These are phyloP conservation scores for Heliconius ismenius DNA, from an alignment of 2,888 invertebrate species.

Conservation along the genomic window DNA sequence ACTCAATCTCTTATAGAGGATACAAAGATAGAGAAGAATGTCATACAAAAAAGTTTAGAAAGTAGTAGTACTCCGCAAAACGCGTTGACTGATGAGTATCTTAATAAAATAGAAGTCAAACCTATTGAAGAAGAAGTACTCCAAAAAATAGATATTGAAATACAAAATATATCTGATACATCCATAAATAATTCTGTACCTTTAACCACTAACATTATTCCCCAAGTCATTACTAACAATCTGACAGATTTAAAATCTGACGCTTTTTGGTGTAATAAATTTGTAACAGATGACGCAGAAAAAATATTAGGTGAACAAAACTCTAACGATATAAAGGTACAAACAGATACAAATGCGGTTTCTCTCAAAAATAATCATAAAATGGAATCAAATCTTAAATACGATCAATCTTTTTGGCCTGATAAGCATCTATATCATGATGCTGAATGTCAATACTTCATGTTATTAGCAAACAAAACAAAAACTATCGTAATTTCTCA, in stretches of 20 bases:
- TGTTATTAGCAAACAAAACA: constrained; percentile 74
- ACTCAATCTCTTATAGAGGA: constrained; percentile 61
- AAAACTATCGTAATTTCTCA: constrained; percentile 57
- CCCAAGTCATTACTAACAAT: constrained; percentile 58
- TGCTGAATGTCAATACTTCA: constrained; percentile 84
- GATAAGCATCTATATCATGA: constrained; percentile 84
- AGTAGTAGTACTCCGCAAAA: constrained; percentile 48
- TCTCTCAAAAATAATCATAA: constrained; percentile 29
- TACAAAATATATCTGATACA: constrained; percentile 16
- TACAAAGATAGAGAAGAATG: constrained; percentile 2
- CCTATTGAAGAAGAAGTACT: neutral
- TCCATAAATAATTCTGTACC: constrained; percentile 31
- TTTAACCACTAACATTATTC: constrained; percentile 57
- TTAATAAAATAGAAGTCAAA: neutral
- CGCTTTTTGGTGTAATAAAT: constrained; percentile 83
- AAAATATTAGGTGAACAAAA: constrained; percentile 40
- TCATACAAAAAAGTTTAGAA: neutral
- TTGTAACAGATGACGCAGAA: constrained; percentile 47
- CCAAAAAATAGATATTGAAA: neutral
- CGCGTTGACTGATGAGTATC: constrained; percentile 40
- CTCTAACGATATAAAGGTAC: constrained; percentile 65
- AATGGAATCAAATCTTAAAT: constrained; percentile 61
- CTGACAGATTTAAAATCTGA: constrained; percentile 70
- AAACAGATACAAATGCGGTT: constrained; percentile 74
- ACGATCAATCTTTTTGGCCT: constrained; percentile 82